Evolutionary conservation across 2,888 invertebrate genomes (phyloP), one percentile per base, ranked within the genome.

Genomic region (Leptopilina myrica): DNA sequence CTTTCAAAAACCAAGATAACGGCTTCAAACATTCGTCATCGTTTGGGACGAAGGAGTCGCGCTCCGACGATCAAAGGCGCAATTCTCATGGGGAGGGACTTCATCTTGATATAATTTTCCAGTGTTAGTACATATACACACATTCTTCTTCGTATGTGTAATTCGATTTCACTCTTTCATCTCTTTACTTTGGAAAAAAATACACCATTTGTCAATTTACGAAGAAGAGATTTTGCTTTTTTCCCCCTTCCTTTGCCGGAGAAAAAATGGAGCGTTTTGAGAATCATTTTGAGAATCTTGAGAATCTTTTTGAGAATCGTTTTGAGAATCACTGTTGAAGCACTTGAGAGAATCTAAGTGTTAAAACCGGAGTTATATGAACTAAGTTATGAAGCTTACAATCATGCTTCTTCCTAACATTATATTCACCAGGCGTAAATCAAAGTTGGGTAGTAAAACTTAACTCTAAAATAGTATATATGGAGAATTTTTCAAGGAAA

Each of bases 61-160:
- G 56, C 73, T 73, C 73, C 40, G 73, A 73, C 56, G 73, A 73
- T 73, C 73, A 73, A 73, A 73, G 73, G 73, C 73, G 73, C 73
- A 73, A 59, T 56, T 73, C 73, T 73, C 73, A 8, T n/a, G 73
- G 40, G 56, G 73, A 56, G 56, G 33, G 73, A 73, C 56, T 73
- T 73, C 73, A 73, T 73, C 56, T 73, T 73, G 73, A 73, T 73
- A 33, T 59, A 73, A 73, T 73, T 73, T 73, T 59, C 73, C 56
- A 56, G 56, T 33, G 73, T 73, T 33, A 5, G n/a, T 73, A 33
- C 5, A 73, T 56, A 26, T 69, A 20, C 20, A 20, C 20, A 20
- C 20, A 20, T 20, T 20, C 20, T 9, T 53, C 3, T 14, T 9
- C 67, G 69, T 69, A 69, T 69, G 69, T 53, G 53, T 53, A 26